Conservation (phyloP, 2,797 vertebrate genomes). For the Hypotaenidia okinawae region DNA sequence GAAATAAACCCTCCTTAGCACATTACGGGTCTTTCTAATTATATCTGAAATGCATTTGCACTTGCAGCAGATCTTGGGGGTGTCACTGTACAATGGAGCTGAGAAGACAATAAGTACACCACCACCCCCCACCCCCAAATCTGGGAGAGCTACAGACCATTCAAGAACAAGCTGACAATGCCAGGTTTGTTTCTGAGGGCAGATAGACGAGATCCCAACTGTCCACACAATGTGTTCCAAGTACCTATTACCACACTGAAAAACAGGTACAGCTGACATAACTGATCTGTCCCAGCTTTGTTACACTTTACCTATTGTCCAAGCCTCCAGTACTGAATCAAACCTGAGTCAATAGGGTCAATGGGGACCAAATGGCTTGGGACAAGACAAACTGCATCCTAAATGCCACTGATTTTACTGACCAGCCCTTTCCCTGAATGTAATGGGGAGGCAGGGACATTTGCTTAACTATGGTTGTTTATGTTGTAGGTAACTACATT, state of each 20-base stretch:
- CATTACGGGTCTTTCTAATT: constrained; percentile 17
- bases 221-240: neutral
- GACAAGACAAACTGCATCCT: neutral
- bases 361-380: neutral
- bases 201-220: neutral
- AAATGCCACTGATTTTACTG: neutral
- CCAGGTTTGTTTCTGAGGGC: neutral
- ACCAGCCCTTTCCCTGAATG: neutral
- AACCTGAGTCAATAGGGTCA: neutral
- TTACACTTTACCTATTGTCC: neutral
- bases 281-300: neutral
- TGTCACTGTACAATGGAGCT: neutral
- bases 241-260: neutral
- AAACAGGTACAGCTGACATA: neutral
- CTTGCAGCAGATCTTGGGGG: neutral
- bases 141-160: neutral
- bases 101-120: neutral
- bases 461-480: neutral
- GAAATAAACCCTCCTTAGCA: constrained; percentile 7
- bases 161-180: neutral
- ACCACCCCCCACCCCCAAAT: neutral
- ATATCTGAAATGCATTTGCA: neutral
- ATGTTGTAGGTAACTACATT: neutral
- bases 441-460: neutral
- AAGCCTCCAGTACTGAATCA: neutral